phyloP scores from a whole-genome alignment of 2,888 invertebrate species.

The Netelia virgata region DNA sequence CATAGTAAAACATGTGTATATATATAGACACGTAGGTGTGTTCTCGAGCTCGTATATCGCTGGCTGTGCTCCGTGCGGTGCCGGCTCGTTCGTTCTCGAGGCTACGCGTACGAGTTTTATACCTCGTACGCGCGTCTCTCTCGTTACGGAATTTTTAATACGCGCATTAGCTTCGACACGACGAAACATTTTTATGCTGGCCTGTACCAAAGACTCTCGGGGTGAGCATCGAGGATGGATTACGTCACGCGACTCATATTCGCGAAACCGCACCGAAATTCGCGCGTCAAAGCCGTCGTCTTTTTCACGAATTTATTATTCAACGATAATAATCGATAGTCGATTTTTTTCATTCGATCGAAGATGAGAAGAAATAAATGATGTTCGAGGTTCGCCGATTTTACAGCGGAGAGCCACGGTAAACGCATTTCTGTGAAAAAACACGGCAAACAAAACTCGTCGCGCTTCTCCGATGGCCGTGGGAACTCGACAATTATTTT shows the following conservation, averaged over 20 bases:
- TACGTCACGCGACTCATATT: conserved; percentile 72
- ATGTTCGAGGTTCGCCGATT: conserved; percentile 10
- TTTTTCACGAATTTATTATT: not conserved
- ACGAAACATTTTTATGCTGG: conserved; percentile 16
- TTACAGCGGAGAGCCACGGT: conserved; percentile 26
- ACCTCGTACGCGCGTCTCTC: conserved; percentile 31
- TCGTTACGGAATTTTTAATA: conserved; percentile 23
- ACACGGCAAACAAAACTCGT: conserved; percentile 69
- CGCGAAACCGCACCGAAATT: not conserved
- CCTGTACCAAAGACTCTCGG: conserved; percentile 20
- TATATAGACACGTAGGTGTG: conserved; percentile 10
- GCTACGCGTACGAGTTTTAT: conserved; percentile 24
- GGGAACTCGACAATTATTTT: conserved; percentile 82
- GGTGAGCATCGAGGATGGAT: conserved; percentile 76
- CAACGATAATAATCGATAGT: conserved; percentile 19
- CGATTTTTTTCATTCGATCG: not conserved
- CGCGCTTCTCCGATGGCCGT: conserved; percentile 78
- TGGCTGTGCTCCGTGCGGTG: not conserved
- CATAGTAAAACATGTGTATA: not conserved
- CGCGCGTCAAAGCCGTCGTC: not conserved
- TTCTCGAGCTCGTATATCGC: conserved; percentile 32
- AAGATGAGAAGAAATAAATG: not conserved
- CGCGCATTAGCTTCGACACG: not conserved
- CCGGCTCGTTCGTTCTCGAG: conserved; percentile 43
- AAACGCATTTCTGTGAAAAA: conserved; percentile 1